Percentiles rank a stretch among this genome's conserved stretches.
These are phyloP conservation scores for Bos indicus DNA, from an alignment of 2,113 vertebrate species.

Conservation along the genomic window DNA sequence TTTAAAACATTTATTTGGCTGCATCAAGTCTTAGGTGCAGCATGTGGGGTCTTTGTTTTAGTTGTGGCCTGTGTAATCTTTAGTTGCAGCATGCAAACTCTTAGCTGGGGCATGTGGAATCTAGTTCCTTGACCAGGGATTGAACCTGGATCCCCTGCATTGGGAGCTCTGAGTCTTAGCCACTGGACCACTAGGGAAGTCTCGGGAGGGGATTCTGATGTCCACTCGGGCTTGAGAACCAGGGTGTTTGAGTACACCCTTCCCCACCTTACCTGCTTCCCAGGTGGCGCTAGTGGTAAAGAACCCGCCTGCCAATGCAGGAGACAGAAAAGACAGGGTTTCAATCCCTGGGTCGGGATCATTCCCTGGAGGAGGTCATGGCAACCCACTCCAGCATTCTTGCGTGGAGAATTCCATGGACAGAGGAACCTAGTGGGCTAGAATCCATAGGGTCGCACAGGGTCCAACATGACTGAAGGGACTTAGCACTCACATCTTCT, in stretches of 20 bases:
- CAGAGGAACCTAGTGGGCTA: neutral
- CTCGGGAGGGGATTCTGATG: neutral
- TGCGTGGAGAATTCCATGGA: neutral
- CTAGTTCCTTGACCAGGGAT: neutral
- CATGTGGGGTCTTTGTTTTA: neutral
- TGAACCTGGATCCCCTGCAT: neutral
- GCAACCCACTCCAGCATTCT: neutral
- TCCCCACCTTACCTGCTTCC: neutral
- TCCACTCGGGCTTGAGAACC: neutral
- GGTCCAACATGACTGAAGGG: neutral
- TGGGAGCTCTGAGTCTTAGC: neutral
- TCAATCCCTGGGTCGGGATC: neutral
- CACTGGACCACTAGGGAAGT: neutral
- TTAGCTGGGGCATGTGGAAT: neutral
- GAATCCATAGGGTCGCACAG: neutral
- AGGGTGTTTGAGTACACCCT: no score
- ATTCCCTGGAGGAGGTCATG: neutral
- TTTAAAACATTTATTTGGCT: neutral
- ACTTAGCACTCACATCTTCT: neutral
- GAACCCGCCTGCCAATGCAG: neutral
- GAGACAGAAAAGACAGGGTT: neutral
- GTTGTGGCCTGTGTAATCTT: neutral
- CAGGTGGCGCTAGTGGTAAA: neutral
- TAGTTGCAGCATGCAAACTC: neutral
- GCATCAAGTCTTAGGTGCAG: neutral